A percentile compares a stretch with the other conserved stretches of the same genome.
phyloP scores from a whole-genome alignment of 2,113 vertebrate genomes.

The Poeciliopsis turrubarensis region DNA sequence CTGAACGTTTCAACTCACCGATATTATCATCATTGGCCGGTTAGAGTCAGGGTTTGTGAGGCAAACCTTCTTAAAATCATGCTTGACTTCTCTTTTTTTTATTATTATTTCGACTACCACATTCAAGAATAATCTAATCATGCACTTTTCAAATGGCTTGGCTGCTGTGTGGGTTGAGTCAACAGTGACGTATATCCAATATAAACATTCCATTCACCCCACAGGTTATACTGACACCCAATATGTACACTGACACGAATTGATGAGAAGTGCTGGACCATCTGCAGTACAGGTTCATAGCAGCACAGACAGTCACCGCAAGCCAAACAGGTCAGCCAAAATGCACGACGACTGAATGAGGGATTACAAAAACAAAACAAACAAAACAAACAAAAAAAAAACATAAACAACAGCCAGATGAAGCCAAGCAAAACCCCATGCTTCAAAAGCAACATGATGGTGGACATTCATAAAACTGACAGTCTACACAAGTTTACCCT shows the following conservation, averaged over 20 bases:
- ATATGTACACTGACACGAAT: conserved; percentile 75
- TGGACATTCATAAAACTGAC: conserved; percentile 84
- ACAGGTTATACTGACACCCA: conserved; percentile 71
- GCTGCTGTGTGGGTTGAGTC: conserved; percentile 62
- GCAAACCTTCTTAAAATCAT: conserved; percentile 64
- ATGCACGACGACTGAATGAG: conserved; percentile 85
- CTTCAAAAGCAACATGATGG: conserved; percentile 87
- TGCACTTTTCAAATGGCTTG: conserved; percentile 72
- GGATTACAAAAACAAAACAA: conserved; percentile 77
- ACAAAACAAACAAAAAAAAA: neutral
- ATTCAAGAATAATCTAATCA: conserved; percentile 66
- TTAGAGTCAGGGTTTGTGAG: conserved; percentile 54
- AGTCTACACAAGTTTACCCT: conserved; percentile 88
- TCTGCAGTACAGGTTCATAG: conserved; percentile 84
- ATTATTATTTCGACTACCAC: conserved; percentile 46
- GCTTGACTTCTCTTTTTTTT: conserved; percentile 54
- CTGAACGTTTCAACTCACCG: conserved; percentile 60
- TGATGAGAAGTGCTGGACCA: conserved; percentile 71
- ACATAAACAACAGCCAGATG: conserved; percentile 75
- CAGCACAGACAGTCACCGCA: conserved; percentile 79
- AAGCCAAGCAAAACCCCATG: conserved; percentile 92
- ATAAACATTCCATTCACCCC: conserved; percentile 74
- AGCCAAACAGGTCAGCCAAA: conserved; percentile 82
- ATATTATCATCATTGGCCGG: conserved; percentile 56
- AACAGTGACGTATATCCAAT: conserved; percentile 59